A percentile compares a stretch with the other conserved stretches of the same genome.
phyloP scores from a whole-genome alignment of 2,797 vertebrate species.

The Arnoldichthys spilopterus region DNA sequence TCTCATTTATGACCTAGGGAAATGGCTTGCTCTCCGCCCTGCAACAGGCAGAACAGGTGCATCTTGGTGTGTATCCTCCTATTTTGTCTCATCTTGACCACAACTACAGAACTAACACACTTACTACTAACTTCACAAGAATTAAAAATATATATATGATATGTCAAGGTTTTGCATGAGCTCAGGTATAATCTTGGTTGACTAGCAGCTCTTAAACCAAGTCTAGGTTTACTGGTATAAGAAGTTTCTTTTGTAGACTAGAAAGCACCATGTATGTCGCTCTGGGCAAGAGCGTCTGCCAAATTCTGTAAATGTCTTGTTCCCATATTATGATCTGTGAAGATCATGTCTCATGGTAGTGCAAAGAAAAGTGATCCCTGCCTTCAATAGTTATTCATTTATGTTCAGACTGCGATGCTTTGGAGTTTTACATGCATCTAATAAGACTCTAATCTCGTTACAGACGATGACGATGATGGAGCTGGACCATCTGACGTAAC shows the following conservation, averaged over 20 bases:
- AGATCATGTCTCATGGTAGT: background rate
- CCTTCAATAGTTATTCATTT: background rate
- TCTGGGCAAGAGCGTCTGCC: too few species aligned
- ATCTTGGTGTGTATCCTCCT: constrained; percentile 36
- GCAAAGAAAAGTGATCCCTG: background rate
- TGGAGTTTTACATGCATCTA: background rate
- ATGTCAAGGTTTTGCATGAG: too few species aligned
- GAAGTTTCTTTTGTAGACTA: too few species aligned
- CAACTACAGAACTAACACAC: too few species aligned
- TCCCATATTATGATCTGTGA: background rate
- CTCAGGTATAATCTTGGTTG: too few species aligned
- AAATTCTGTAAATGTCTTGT: too few species aligned
- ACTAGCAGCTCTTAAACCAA: too few species aligned
- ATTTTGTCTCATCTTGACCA: background rate
- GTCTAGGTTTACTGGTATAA: too few species aligned
- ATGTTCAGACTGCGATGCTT: background rate
- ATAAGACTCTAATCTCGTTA: background rate
- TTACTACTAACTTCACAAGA: too few species aligned
- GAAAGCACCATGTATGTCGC: too few species aligned
- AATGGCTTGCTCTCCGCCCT: constrained; percentile 73
- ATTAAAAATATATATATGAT: too few species aligned
- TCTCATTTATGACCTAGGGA: constrained; percentile 54
- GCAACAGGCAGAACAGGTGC: constrained; percentile 68
- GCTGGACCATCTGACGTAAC: constrained; percentile 54
- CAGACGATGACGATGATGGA: constrained; percentile 37